Percentiles rank a stretch among this genome's conserved stretches.
Evolutionary conservation across 2,888 invertebrate species (phyloP).

Genomic region (Tanytarsus gracilentus): DNA sequence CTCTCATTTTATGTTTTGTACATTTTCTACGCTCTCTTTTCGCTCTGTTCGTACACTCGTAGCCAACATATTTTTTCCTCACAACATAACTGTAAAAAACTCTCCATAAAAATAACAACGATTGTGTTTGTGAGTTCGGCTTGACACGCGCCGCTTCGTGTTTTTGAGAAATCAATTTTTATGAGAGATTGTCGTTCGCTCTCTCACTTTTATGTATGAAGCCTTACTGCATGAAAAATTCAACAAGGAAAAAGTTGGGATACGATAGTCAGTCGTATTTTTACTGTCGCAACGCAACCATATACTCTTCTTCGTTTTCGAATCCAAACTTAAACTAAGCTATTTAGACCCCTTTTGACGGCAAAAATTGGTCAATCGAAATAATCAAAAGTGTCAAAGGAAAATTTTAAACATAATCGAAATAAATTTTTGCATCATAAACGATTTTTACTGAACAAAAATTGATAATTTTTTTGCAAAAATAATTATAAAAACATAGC

Average conservation of each 20-base stretch:
- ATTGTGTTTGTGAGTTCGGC: background rate
- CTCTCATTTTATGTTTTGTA: background rate
- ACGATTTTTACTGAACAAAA: too few species aligned
- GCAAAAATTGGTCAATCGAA: too few species aligned
- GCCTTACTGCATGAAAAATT: slow-evolving; percentile 9
- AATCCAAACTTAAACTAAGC: background rate
- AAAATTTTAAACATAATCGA: too few species aligned
- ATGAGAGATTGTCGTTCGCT: background rate
- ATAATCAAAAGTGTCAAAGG: too few species aligned
- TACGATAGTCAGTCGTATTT: slow-evolving; percentile 1
- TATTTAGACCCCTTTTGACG: too few species aligned
- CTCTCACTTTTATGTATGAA: background rate
- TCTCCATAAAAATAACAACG: background rate
- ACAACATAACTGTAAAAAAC: background rate
- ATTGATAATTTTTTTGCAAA: too few species aligned
- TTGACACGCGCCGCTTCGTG: slow-evolving; percentile 21
- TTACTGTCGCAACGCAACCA: slow-evolving; percentile 1
- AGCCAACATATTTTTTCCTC: too few species aligned
- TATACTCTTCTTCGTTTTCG: background rate
- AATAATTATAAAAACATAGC: too few species aligned
- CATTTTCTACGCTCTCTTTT: background rate
- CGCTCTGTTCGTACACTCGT: background rate
- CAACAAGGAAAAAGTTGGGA: background rate
- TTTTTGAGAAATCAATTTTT: background rate
- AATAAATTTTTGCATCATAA: too few species aligned